phyloP scores from a whole-genome alignment of 1,140 invertebrate species.

The Psilanteris sp. region DNA sequence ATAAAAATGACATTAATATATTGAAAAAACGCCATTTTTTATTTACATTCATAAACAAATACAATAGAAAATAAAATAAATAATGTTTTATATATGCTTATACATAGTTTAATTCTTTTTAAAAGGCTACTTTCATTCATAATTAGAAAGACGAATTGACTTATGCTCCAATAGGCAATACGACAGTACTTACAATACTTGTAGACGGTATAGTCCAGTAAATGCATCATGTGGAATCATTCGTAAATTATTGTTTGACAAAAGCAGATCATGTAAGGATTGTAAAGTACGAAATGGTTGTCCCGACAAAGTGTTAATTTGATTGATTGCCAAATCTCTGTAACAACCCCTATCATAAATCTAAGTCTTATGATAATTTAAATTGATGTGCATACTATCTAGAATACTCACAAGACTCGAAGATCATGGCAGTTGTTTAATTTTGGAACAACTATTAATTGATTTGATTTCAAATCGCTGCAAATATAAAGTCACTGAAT shows the following conservation, averaged over 20 bases:
- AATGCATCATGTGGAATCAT: slow-evolving; percentile 89
- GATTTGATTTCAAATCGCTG: slow-evolving; percentile 93
- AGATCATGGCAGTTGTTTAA: slow-evolving; percentile 87
- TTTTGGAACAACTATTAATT: slow-evolving; percentile 85
- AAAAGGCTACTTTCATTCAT: too few species aligned
- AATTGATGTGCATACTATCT: too few species aligned
- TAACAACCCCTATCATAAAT: slow-evolving; percentile 35
- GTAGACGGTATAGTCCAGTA: slow-evolving; percentile 87
- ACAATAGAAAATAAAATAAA: too few species aligned
- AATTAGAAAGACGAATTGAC: too few species aligned
- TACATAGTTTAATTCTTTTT: too few species aligned
- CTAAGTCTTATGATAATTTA: too few species aligned
- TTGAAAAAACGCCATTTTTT: too few species aligned
- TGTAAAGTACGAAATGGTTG: slow-evolving; percentile 85
- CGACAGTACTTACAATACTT: slow-evolving; percentile 95
- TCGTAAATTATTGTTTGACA: slow-evolving; percentile 90
- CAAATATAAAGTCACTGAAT: not conserved
- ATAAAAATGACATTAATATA: too few species aligned
- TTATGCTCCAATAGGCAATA: too few species aligned
- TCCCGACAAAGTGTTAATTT: slow-evolving; percentile 85
- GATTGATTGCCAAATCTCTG: slow-evolving; percentile 94
- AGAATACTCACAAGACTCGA: slow-evolving; percentile 93
- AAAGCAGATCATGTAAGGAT: slow-evolving; percentile 90
- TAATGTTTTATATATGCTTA: too few species aligned
- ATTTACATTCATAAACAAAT: too few species aligned